Conservation (phyloP, 2,113 vertebrate species). For the Rhineura floridana region DNA sequence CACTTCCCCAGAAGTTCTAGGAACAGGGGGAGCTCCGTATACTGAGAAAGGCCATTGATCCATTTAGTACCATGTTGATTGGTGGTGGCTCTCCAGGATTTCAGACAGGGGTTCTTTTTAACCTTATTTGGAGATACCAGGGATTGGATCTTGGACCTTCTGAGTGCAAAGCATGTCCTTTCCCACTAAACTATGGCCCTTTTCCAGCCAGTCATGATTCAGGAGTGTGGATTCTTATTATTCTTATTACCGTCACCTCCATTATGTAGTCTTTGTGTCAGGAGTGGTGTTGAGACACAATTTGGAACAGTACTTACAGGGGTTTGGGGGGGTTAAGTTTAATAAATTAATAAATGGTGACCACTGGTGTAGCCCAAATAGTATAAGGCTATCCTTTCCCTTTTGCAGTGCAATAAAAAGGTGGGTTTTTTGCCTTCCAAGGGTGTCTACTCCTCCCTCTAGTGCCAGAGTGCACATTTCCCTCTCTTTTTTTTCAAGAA, state of each 20-base stretch:
- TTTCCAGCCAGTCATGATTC: no score
- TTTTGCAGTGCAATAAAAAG: background rate
- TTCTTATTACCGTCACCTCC: background rate
- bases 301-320: background rate
- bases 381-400: background rate
- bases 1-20: background rate
- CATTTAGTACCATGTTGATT: no score
- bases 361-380: background rate
- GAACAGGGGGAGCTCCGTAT: background rate
- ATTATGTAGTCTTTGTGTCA: background rate
- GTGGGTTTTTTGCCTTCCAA: background rate
- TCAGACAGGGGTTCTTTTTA: background rate
- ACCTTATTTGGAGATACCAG: no score
- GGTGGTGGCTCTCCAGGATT: background rate
- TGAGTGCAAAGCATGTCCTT: no score
- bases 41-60: no score
- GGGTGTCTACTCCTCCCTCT: no score
- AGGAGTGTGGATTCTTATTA: no score
- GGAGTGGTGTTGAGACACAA: background rate
- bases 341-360: background rate
- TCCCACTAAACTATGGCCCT: no score
- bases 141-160: no score
- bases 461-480: background rate
- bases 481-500: background rate
- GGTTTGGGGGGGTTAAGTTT: background rate